phyloP scores from a whole-genome alignment of 2,113 vertebrate species.

The Fukomys damarensis region DNA sequence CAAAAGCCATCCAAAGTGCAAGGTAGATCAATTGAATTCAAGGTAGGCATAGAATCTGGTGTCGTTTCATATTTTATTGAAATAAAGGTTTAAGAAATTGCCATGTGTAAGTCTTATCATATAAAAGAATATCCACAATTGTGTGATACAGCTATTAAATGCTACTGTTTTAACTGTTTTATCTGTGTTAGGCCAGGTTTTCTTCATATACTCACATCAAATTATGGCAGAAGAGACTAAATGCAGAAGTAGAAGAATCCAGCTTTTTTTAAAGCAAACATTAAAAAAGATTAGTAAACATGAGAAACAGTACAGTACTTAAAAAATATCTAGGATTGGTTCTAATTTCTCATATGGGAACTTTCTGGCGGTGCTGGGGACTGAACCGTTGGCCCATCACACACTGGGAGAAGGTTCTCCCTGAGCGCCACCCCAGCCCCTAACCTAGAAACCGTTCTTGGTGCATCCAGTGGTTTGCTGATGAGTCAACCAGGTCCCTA shows the following conservation, averaged over 20 bases:
- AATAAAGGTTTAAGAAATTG: neutral
- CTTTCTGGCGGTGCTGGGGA: neutral
- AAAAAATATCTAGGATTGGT: neutral
- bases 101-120: neutral
- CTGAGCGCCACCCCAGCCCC: neutral
- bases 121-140: neutral
- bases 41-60: neutral
- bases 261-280: neutral
- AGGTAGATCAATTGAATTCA: neutral
- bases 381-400: neutral
- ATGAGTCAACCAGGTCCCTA: neutral
- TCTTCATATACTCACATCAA: neutral
- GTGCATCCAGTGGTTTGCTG: neutral
- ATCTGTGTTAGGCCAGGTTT: neutral
- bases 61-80: neutral
- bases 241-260: neutral
- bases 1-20: neutral
- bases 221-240: neutral
- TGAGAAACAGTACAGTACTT: neutral
- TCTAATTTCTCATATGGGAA: neutral
- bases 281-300: neutral
- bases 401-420: neutral
- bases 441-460: no score
- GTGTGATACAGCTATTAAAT: neutral
- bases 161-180: neutral